Evolutionary conservation across 2,888 invertebrate genomes (phyloP).

Genomic region (Xanthia icteritia): DNA sequence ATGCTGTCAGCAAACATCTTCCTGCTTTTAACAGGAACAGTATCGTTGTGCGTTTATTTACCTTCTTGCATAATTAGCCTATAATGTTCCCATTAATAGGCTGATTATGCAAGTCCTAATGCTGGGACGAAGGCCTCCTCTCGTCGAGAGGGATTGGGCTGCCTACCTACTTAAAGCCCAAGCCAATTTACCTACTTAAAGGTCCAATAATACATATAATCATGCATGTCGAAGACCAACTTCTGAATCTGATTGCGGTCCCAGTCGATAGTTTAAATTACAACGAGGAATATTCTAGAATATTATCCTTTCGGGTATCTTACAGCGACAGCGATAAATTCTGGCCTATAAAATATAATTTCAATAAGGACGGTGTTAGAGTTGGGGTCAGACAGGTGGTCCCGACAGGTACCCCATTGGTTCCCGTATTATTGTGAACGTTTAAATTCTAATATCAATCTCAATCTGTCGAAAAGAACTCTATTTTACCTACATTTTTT

Average conservation of each 20-base stretch:
- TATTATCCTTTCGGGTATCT: constrained; percentile 9
- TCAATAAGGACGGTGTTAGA: constrained; percentile 27
- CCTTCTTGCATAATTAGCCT: no score
- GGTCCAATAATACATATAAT: not conserved
- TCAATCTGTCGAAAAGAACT: not conserved
- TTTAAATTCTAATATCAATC: not conserved
- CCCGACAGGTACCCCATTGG: not conserved
- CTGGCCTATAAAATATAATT: constrained; percentile 26
- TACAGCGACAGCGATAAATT: constrained; percentile 23
- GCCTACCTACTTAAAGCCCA: no score
- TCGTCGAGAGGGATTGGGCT: no score
- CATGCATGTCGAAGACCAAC: not conserved
- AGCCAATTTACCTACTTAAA: not conserved
- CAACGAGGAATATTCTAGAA: constrained; percentile 4
- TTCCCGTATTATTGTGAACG: not conserved
- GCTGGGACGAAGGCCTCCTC: no score
- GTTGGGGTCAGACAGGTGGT: constrained; percentile 16
- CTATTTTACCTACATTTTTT: not conserved
- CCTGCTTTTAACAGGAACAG: not conserved
- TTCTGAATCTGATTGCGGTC: not conserved
- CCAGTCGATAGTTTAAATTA: constrained; percentile 16
- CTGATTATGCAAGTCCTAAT: no score
- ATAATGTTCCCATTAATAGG: no score
- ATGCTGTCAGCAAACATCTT: not conserved
- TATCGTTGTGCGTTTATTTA: not conserved